Base-by-base conservation (phyloP, 2,113 vertebrate genomes). In the Heterocephalus glaber region DNA sequence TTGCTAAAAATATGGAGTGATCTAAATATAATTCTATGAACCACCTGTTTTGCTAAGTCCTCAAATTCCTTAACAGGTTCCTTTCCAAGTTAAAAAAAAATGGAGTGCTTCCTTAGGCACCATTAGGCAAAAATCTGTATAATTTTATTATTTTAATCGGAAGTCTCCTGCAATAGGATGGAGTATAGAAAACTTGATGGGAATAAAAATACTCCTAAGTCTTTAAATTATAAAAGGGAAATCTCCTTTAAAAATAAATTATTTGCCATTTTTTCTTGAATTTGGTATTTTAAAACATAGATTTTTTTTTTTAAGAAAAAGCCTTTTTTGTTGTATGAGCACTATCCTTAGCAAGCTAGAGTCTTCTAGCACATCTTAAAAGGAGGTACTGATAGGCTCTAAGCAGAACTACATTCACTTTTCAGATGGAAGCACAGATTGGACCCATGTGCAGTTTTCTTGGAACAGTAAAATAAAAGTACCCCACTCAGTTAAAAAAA, bases 1-100 rank as follows among this genome's bases (percentile, higher is more conserved):
- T 56, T 84, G 74, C 97, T 98, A 94, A 97, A 97, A 95, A 97
- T 98, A 97, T 0, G 35, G 20, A 16, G 47, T 96, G 95, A 94
- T 74, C 96, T 96, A 95, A 96, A 91, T 77, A 79, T 52, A 86
- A 89, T 84, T 94, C 92, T 60, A 63, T 65, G 92, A 94, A 83
- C 85, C 96, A 97, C 96, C 95, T 98, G 93, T 91, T 96, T 92
- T 56, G 33, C 74, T 89, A 95, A 86, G 93, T 90, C 35, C 52
- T 92, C 81, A 65, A 47, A 68, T 96, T 87, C 76, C 90, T 96
- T 95, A 30, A 26, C 74, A 96, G 72, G 41, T 94, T 92, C 60
- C 49, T 86, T 92, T 96, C 95, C 83, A 83, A 96, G 89, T 86
- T 92, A 17, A 52, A 68, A 80, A 95, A 89, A 84, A 49, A 56